Conservation (phyloP, 2,888 invertebrate species). For the Watsonalla binaria region DNA sequence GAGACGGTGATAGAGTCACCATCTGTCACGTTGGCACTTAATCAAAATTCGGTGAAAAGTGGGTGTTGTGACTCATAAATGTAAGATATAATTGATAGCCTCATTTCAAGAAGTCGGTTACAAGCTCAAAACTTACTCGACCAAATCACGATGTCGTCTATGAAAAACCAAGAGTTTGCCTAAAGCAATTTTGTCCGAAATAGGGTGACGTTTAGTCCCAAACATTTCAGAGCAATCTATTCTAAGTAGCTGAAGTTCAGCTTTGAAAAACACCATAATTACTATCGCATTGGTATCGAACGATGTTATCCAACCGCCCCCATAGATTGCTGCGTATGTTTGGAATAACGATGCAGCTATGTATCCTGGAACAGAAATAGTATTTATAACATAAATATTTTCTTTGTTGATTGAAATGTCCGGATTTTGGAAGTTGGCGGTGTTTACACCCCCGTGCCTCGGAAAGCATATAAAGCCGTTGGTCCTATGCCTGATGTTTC, state of each 20-base stretch:
- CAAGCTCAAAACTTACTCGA: constrained; percentile 44
- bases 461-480: too few relatives aligned
- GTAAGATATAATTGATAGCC: too few relatives aligned
- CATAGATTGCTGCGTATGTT: constrained; percentile 57
- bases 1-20: too few relatives aligned
- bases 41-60: too few relatives aligned
- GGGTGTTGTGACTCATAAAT: too few relatives aligned
- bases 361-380: constrained; percentile 32
- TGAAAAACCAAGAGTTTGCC: constrained; percentile 48
- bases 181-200: constrained; percentile 21
- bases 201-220: constrained; percentile 23
- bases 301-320: constrained; percentile 65
- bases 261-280: constrained; percentile 63
- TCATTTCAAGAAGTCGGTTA: too few relatives aligned
- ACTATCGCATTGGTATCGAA: constrained; percentile 64
- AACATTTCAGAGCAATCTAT: constrained; percentile 50
- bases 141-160: constrained; percentile 46
- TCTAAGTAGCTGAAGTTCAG: constrained; percentile 51
- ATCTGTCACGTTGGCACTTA: too few relatives aligned
- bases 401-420: too few relatives aligned
- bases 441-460: too few relatives aligned
- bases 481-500: too few relatives aligned
- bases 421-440: too few relatives aligned
- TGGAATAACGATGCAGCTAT: constrained; percentile 47
- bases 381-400: too few relatives aligned